Conservation (phyloP, 2,888 invertebrate species). For the Zygothrica quintamaculata region DNA sequence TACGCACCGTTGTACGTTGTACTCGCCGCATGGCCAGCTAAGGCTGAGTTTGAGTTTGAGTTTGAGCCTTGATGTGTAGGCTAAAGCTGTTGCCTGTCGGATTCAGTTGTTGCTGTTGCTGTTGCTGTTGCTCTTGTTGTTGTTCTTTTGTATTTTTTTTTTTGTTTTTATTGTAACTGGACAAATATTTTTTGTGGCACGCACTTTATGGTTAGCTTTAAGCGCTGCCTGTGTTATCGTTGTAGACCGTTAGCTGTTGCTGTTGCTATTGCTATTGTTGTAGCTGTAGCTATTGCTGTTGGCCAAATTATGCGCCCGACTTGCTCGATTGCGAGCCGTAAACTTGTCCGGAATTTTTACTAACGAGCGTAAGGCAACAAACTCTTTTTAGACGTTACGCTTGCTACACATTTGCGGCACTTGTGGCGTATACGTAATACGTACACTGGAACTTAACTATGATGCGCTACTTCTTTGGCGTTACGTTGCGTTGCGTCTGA, state of each 20-base stretch:
- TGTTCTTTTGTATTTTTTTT: too few relatives aligned
- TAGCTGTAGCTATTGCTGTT: too few relatives aligned
- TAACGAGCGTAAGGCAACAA: slow-evolving; percentile 57
- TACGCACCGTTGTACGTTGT: slow-evolving; percentile 66
- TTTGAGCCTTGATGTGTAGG: too few relatives aligned
- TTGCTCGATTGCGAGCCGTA: slow-evolving; percentile 21
- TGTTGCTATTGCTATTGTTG: too few relatives aligned
- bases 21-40: slow-evolving; percentile 56
- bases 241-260: slow-evolving; percentile 13
- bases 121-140: slow-evolving; percentile 11
- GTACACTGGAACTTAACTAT: slow-evolving; percentile 1
- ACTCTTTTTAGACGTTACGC: slow-evolving; percentile 31
- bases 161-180: slow-evolving; percentile 23
- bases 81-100: slow-evolving; percentile 9
- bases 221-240: slow-evolving; percentile 18
- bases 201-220: slow-evolving; percentile 64
- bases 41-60: neutral
- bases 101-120: slow-evolving; percentile 11
- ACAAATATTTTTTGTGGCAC: slow-evolving; percentile 59
- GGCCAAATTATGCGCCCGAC: slow-evolving; percentile 53
- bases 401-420: slow-evolving; percentile 42
- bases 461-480: neutral
- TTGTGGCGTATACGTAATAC: slow-evolving; percentile 59
- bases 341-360: slow-evolving; percentile 48
- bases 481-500: slow-evolving; percentile 51